These are phyloP conservation scores for Etheostoma spectabile DNA, from an alignment of 2,113 vertebrate genomes.

Conservation along the genomic window DNA sequence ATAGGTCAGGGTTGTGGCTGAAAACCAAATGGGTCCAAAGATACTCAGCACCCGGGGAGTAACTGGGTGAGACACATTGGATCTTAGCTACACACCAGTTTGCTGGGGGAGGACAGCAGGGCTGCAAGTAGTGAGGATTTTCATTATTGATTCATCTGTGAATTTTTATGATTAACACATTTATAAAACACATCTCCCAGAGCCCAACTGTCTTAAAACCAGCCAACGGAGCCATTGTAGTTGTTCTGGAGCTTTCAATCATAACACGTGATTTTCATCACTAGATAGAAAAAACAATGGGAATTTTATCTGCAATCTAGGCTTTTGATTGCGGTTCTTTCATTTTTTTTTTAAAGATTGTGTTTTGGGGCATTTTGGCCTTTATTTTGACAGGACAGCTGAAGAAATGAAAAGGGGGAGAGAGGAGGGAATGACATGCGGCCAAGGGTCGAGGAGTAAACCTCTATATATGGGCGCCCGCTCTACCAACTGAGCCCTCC, in stretches of 20 bases:
- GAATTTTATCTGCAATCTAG: no score
- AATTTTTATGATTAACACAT: background rate
- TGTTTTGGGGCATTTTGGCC: no score
- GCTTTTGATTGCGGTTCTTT: no score
- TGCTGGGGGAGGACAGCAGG: background rate
- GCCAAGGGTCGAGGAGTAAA: no score
- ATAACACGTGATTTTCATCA: background rate
- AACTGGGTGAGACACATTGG: background rate
- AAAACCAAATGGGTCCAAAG: conserved; percentile 33
- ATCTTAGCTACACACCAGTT: background rate
- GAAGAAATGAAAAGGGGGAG: no score
- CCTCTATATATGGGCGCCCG: no score
- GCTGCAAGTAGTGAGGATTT: background rate
- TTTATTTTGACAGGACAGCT: no score
- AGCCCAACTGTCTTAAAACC: background rate
- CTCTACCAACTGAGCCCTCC: no score
- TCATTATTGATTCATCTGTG: background rate
- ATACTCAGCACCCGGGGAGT: background rate
- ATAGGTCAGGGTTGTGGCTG: conserved; percentile 38
- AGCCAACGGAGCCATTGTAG: background rate
- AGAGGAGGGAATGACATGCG: no score
- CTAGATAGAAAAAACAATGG: background rate
- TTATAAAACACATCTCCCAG: background rate
- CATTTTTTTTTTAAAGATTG: no score
- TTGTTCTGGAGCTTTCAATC: background rate